Evolutionary conservation across 2,888 invertebrate species (phyloP), one percentile per base, ranked within the genome.

Genomic region (Callinectes sapidus): DNA sequence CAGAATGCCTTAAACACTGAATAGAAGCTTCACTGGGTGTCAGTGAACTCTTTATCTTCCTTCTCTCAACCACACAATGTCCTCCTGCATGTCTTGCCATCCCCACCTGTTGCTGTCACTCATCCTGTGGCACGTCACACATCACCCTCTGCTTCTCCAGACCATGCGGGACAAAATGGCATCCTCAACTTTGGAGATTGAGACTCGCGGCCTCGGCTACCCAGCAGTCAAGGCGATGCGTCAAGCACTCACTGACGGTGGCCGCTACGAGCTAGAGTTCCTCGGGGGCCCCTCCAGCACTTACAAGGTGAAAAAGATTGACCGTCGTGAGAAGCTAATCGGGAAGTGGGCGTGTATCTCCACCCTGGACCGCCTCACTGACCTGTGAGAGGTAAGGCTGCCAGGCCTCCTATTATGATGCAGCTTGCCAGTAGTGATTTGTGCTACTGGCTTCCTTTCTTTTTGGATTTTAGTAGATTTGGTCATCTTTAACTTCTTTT

Each of bases 281-380:
- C 90, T 93, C 14, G 94, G 94, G 1, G 94, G 94, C n/a, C 89
- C 94, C 0, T 90, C 92, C 23, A 90, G 71, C 48, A 87, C 89
- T 13, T 94, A 94, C 87, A 94, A 93, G 71, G 48, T 94, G 16
- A 94, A 81, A 86, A 93, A 92, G 81, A 86, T 94, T 35, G 94
- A 94, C 32, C 93, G 93, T 61, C 93, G 93, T 35, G 94, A 94
- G 86, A 94, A 94, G 35, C 23, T 94, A 61, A 90, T 94, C 16
- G 94, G 94, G 14, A 93, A 93, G 86, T 94, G 94, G 94, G 94
- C 92, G 14, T 94, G 94, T 61, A 91, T 94, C 77, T 92, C 92
- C 35, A 93, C 94, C 14, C 39, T 94, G 89, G 94, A 94, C 61
- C 89, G 94, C 81, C 55, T 92, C 28, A 93, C 81, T 90, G 93